phyloP scores from a whole-genome alignment of 2,888 invertebrate genomes.

The Lamellibrachia columna region DNA sequence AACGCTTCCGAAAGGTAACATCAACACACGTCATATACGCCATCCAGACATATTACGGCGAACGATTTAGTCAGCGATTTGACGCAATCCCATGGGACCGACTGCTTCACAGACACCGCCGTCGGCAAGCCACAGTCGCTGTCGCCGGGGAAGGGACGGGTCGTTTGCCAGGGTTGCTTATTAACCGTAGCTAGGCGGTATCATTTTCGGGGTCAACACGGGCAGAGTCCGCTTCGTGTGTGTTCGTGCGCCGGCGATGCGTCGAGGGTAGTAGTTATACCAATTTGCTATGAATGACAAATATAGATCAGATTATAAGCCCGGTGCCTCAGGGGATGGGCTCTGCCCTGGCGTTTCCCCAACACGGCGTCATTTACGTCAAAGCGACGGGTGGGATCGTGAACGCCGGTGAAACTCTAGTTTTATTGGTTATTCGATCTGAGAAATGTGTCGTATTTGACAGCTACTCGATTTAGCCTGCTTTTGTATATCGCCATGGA shows the following conservation, averaged over 20 bases:
- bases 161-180: not conserved
- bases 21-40: not conserved
- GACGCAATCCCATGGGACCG: not conserved
- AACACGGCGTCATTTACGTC: not conserved
- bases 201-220: conserved; percentile 2
- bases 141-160: not conserved
- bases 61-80: not conserved
- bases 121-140: not conserved
- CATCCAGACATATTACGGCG: not conserved
- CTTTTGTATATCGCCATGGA: not conserved
- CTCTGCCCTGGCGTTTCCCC: not conserved
- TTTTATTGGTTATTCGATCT: not conserved
- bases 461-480: not conserved
- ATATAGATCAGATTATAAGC: not conserved
- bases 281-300: conserved; percentile 16
- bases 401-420: not conserved
- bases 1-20: not conserved
- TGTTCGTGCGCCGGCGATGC: not conserved
- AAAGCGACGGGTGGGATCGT: not conserved
- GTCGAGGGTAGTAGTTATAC: not conserved
- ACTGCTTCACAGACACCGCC: not conserved
- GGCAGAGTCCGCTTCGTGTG: conserved; percentile 9
- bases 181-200: not conserved
- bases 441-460: not conserved
- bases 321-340: not conserved